These are phyloP conservation scores for Galeopsomyia nigrocyanea DNA, from an alignment of 2,888 invertebrate species.

Conservation along the genomic window DNA sequence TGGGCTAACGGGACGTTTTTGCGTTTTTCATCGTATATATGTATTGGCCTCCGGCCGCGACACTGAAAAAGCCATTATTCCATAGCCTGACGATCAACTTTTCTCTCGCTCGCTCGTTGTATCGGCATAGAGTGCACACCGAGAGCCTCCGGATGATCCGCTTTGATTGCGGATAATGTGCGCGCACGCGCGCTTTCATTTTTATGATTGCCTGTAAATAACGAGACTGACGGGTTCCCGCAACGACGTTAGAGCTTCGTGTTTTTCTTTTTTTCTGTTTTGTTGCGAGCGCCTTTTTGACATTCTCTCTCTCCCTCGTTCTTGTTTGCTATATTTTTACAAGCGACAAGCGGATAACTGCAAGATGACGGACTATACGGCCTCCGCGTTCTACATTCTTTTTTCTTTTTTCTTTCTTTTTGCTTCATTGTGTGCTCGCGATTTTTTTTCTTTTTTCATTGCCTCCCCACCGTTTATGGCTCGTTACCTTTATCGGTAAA, in stretches of 20 bases:
- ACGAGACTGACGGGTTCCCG: constrained; percentile 25
- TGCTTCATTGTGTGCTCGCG: too few relatives aligned
- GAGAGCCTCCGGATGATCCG: constrained; percentile 32
- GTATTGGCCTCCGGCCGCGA: neutral
- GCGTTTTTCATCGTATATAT: too few relatives aligned
- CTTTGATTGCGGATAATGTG: constrained; percentile 35
- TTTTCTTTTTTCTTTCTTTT: too few relatives aligned
- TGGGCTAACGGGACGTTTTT: neutral
- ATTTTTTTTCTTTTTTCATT: constrained; percentile 32
- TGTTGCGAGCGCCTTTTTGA: too few relatives aligned
- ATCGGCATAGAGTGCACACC: too few relatives aligned
- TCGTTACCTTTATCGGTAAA: too few relatives aligned
- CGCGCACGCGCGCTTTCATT: constrained; percentile 27
- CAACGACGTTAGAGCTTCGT: neutral
- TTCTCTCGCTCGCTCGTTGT: neutral
- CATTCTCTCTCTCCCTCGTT: too few relatives aligned
- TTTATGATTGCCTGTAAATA: constrained; percentile 45
- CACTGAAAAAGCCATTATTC: constrained; percentile 43
- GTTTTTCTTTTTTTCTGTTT: neutral
- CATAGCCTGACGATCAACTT: neutral
- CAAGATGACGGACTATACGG: too few relatives aligned
- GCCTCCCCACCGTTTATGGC: constrained; percentile 28
- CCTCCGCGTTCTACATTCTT: too few relatives aligned
- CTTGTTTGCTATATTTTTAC: too few relatives aligned
- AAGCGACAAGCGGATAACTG: too few relatives aligned